These are phyloP conservation scores for Criorhina ranunculi DNA, from an alignment of 2,888 invertebrate genomes.

Conservation along the genomic window DNA sequence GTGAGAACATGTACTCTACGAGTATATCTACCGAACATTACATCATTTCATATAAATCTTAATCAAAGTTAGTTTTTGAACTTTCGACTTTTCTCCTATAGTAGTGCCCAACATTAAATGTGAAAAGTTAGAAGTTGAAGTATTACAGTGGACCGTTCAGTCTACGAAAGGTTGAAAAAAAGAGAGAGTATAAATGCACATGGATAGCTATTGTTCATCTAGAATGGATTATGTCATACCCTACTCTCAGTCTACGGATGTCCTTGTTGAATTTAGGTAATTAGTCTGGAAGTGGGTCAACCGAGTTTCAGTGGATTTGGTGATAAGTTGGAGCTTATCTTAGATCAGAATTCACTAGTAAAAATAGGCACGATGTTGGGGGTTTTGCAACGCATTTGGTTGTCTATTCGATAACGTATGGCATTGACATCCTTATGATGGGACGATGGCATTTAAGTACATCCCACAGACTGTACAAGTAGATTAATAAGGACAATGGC, in stretches of 20 bases:
- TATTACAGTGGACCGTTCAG: slow-evolving; percentile 47
- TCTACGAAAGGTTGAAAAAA: neutral
- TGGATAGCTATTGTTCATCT: slow-evolving; percentile 29
- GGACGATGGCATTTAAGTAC: no score
- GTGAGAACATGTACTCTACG: slow-evolving; percentile 19
- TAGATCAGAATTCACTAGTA: no score
- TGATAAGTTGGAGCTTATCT: no score
- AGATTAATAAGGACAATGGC: no score
- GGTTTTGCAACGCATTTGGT: no score
- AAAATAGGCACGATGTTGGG: no score
- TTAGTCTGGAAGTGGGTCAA: slow-evolving; percentile 2
- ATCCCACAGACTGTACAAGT: no score
- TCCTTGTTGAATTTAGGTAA: neutral
- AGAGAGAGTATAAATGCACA: neutral
- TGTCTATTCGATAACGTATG: no score
- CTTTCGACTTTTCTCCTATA: slow-evolving; percentile 59
- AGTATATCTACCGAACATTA: slow-evolving; percentile 36
- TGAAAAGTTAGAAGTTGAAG: slow-evolving; percentile 65
- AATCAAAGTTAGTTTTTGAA: slow-evolving; percentile 76
- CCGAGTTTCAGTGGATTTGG: neutral
- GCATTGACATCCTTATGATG: no score
- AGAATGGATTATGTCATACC: slow-evolving; percentile 24
- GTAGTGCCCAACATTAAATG: slow-evolving; percentile 62
- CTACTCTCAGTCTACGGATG: slow-evolving; percentile 2
- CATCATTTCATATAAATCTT: slow-evolving; percentile 75